Conservation (phyloP, 2,888 invertebrate species). For the Pardosa pseudoannulata region DNA sequence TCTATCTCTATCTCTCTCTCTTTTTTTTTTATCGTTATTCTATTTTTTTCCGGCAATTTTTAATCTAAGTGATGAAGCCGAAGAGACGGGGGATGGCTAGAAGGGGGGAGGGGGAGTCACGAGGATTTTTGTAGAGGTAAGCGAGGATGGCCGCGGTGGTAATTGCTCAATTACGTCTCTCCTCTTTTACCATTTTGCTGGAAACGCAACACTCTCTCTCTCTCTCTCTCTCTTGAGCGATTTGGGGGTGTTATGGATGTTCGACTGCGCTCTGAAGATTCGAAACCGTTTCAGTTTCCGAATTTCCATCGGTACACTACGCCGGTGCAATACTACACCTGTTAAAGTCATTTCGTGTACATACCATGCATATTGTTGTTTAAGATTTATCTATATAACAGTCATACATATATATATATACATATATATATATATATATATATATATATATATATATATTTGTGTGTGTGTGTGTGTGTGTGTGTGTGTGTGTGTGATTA, state of each 20-base stretch:
- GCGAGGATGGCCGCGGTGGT: not conserved
- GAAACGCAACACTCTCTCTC: not conserved
- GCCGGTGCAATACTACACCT: no score
- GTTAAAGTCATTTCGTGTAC: no score
- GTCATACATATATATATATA: no score
- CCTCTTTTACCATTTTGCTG: slow-evolving; percentile 4
- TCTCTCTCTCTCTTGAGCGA: not conserved
- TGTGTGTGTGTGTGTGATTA: no score
- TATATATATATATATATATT: no score
- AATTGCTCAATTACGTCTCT: slow-evolving; percentile 13
- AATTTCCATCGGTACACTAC: no score
- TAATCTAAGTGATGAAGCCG: slow-evolving; percentile 3
- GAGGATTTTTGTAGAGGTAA: not conserved
- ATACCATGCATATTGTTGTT: no score
- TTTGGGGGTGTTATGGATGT: not conserved
- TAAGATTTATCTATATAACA: no score
- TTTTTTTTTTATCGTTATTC: slow-evolving; percentile 16
- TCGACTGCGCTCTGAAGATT: no score
- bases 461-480: no score
- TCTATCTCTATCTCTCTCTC: not conserved
- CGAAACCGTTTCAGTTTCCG: no score
- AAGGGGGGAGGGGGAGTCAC: not conserved
- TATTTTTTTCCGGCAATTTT: not conserved
- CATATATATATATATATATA: no score
- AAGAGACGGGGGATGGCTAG: not conserved